These are phyloP conservation scores for Lophius piscatorius DNA, from an alignment of 2,113 vertebrate species.

Conservation along the genomic window DNA sequence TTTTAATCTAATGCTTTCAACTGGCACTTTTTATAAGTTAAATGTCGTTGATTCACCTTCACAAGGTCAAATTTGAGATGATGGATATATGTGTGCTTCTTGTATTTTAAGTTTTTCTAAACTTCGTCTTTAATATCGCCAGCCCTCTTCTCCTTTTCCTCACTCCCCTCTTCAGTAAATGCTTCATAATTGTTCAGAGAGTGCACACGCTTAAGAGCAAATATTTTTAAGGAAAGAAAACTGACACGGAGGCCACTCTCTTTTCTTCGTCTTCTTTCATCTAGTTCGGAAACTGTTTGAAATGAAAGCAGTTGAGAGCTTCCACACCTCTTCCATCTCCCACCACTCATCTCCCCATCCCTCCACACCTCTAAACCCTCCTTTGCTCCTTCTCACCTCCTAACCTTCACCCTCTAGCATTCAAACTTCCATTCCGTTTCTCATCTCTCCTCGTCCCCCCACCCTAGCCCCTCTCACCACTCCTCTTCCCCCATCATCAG, in stretches of 20 bases:
- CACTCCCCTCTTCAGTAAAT: too few relatives aligned
- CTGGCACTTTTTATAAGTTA: too few relatives aligned
- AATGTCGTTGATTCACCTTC: too few relatives aligned
- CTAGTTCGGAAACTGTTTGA: conserved; percentile 27
- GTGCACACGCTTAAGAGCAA: background rate
- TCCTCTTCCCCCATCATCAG: conserved; percentile 35
- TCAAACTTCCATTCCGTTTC: conserved; percentile 52
- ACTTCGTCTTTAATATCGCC: too few relatives aligned
- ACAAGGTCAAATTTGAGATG: too few relatives aligned
- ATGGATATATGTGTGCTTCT: too few relatives aligned
- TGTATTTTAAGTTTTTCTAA: too few relatives aligned
- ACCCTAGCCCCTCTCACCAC: conserved; percentile 1
- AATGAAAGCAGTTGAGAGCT: conserved; percentile 41
- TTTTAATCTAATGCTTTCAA: too few relatives aligned
- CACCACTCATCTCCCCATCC: conserved; percentile 35
- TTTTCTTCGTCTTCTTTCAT: conserved; percentile 18
- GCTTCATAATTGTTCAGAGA: background rate
- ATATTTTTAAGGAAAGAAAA: conserved; percentile 20
- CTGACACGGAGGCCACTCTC: conserved; percentile 7
- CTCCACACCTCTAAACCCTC: conserved; percentile 22
- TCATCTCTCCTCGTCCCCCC: conserved; percentile 35
- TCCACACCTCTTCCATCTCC: conserved; percentile 42
- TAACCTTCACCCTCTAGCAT: conserved; percentile 56
- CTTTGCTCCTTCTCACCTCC: conserved; percentile 34
- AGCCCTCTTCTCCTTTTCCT: too few relatives aligned